Percentiles rank a stretch among this genome's conserved stretches.
These are phyloP conservation scores for Rapana venosa DNA, from an alignment of 2,888 invertebrate genomes.

Conservation along the genomic window DNA sequence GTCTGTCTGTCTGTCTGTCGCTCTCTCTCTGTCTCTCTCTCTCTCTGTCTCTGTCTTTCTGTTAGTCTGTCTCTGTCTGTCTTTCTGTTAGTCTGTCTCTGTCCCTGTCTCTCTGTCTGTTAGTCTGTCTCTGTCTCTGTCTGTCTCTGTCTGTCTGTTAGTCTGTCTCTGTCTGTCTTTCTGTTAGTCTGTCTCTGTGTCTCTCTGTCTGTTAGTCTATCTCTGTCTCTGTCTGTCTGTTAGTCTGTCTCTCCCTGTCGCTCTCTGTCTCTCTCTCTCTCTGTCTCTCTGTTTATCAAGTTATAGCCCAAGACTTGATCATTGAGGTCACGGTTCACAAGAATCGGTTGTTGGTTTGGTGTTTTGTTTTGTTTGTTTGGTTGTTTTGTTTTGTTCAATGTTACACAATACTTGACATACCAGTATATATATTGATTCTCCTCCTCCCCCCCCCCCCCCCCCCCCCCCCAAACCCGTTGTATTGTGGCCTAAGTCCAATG, in stretches of 20 bases:
- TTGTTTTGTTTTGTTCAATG: too few species aligned
- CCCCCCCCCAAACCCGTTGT: too few species aligned
- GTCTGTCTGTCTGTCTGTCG: neutral
- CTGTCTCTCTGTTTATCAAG: too few species aligned
- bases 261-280: neutral
- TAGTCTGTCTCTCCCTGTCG: neutral
- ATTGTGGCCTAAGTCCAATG: too few species aligned
- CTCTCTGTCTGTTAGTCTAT: neutral
- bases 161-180: neutral
- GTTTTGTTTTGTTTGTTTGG: too few species aligned
- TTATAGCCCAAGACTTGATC: too few species aligned
- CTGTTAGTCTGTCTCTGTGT: neutral
- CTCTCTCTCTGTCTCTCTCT: neutral
- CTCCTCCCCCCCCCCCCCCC: too few species aligned
- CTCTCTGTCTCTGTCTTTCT: neutral
- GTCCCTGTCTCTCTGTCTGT: neutral
- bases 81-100: neutral
- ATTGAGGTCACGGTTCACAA: too few species aligned
- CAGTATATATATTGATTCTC: too few species aligned
- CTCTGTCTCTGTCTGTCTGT: neutral
- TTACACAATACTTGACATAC: too few species aligned
- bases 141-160: neutral
- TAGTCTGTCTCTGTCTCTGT: neutral
- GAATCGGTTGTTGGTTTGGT: too few species aligned
- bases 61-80: conserved; percentile 2